These are phyloP conservation scores for Novumbra hubbsi DNA, from an alignment of 2,797 vertebrate genomes.

Conservation along the genomic window DNA sequence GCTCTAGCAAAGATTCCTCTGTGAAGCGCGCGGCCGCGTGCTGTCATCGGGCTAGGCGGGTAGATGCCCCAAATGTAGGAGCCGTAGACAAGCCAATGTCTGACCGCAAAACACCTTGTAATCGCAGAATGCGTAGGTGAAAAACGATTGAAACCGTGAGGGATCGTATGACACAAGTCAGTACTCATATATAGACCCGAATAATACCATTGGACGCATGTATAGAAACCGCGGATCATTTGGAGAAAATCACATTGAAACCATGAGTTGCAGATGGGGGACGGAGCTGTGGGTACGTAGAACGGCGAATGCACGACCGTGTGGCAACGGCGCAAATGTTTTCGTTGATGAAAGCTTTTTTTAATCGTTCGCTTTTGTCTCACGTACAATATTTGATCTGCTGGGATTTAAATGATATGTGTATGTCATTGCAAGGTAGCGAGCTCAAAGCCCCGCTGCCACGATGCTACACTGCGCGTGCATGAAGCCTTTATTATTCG, in stretches of 20 bases:
- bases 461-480: conserved; percentile 9
- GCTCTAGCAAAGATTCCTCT: conserved; percentile 7
- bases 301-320: conserved; percentile 42
- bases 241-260: conserved; percentile 45
- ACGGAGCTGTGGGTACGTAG: conserved; percentile 77
- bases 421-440: not conserved
- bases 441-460: not conserved
- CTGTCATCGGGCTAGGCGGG: conserved; percentile 3
- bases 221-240: conserved; percentile 51
- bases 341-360: not conserved
- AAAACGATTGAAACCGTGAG: conserved; percentile 8
- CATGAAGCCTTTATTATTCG: conserved; percentile 8
- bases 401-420: not conserved
- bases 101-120: not conserved
- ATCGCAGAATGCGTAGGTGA: conserved; percentile 38
- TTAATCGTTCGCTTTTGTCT: not conserved
- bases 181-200: not conserved
- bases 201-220: conserved; percentile 35
- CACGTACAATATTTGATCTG: not conserved
- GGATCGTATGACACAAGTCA: conserved; percentile 9
- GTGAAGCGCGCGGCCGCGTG: conserved; percentile 41
- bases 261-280: conserved; percentile 76
- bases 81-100: not conserved
- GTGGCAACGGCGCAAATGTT: conserved; percentile 3
- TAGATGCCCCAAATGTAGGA: conserved; percentile 24